phyloP scores from a whole-genome alignment of 2,797 vertebrate species.

The Gymnothorax reevesii region DNA sequence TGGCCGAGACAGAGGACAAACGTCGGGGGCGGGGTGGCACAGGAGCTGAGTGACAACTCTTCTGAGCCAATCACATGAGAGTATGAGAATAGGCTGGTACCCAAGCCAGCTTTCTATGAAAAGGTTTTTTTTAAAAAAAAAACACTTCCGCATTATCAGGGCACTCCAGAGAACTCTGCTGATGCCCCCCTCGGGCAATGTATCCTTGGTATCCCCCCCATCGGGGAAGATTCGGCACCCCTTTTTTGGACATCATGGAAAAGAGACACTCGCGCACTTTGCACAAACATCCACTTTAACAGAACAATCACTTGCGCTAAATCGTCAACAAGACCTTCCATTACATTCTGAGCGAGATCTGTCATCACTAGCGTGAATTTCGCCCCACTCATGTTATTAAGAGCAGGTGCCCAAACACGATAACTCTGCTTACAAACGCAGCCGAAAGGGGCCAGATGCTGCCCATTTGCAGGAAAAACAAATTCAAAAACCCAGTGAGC shows the following conservation, averaged over 20 bases:
- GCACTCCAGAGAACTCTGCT: constrained; percentile 30
- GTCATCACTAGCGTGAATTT: not conserved
- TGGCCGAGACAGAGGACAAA: constrained; percentile 56
- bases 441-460: not conserved
- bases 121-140: too few species aligned
- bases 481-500: constrained; percentile 11
- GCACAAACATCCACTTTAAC: constrained; percentile 34
- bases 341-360: not conserved
- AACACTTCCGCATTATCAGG: constrained; percentile 29
- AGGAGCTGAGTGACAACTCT: not conserved
- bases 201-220: too few species aligned
- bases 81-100: not conserved
- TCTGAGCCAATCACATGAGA: not conserved
- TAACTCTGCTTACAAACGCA: not conserved
- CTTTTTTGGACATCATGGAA: constrained; percentile 31
- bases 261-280: constrained; percentile 29
- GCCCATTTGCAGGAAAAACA: not conserved
- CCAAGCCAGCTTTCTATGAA: not conserved
- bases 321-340: not conserved
- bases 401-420: not conserved
- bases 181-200: constrained; percentile 35
- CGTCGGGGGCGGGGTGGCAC: constrained; percentile 21
- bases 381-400: not conserved
- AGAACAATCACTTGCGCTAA: constrained; percentile 11
- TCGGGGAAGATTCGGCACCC: not conserved